These are phyloP conservation scores for Dasyornis broadbenti DNA, from an alignment of 2,113 vertebrate genomes.

Conservation along the genomic window DNA sequence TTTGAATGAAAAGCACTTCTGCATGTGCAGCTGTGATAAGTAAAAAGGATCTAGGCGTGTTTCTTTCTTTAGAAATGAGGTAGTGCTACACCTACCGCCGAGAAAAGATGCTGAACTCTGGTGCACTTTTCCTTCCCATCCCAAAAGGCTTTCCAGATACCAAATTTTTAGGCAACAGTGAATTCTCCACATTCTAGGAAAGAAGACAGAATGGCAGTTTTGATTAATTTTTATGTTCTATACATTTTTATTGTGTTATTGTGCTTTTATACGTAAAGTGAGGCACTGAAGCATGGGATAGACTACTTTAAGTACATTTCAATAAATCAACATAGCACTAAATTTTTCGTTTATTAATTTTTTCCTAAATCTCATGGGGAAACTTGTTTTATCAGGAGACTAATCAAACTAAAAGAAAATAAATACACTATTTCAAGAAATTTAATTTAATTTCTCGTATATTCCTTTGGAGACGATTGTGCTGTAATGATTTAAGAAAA, in stretches of 20 bases:
- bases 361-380: background rate
- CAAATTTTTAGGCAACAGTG: background rate
- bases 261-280: background rate
- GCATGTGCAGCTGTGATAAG: background rate
- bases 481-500: conserved; percentile 18
- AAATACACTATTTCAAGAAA: background rate
- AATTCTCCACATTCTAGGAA: background rate
- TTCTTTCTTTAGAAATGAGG: background rate
- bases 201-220: background rate
- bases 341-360: background rate
- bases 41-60: background rate
- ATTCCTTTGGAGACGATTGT: background rate
- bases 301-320: background rate
- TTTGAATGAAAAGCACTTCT: background rate
- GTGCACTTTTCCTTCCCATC: background rate
- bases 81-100: background rate
- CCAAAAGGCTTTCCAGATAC: background rate
- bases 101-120: background rate
- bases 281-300: background rate
- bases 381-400: background rate
- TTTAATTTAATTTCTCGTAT: background rate
- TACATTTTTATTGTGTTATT: background rate
- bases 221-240: background rate
- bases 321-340: background rate
- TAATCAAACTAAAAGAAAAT: background rate